These are phyloP conservation scores for Pseudeuparius sepicola DNA, from an alignment of 2,888 invertebrate species.

Conservation along the genomic window DNA sequence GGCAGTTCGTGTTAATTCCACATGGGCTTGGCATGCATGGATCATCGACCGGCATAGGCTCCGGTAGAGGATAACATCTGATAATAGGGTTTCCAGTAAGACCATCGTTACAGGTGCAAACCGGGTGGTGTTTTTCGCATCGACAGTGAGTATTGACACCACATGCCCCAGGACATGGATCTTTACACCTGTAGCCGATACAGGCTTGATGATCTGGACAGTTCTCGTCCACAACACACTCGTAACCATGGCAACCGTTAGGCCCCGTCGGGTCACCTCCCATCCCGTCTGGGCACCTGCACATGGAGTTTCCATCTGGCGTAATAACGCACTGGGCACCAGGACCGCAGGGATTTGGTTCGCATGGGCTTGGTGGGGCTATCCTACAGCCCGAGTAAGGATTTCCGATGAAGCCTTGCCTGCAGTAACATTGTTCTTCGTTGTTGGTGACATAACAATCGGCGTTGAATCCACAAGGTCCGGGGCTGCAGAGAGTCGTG, in stretches of 20 bases:
- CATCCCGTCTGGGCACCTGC: conserved; percentile 64
- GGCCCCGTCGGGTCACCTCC: conserved; percentile 66
- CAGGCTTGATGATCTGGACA: conserved; percentile 65
- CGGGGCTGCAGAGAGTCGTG: conserved; percentile 63
- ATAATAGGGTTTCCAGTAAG: conserved; percentile 69
- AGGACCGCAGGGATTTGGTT: conserved; percentile 73
- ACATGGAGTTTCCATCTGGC: conserved; percentile 58
- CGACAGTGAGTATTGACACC: conserved; percentile 64
- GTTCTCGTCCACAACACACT: conserved; percentile 72
- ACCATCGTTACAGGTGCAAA: conserved; percentile 64
- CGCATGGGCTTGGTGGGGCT: conserved; percentile 59
- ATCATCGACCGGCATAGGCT: conserved; percentile 45
- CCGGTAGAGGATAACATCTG: conserved; percentile 54
- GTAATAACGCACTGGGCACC: conserved; percentile 62
- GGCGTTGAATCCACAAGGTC: conserved; percentile 72
- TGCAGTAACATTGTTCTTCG: conserved; percentile 77
- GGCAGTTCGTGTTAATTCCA: conserved; percentile 70
- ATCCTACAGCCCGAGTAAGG: conserved; percentile 67
- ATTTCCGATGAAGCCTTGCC: conserved; percentile 64
- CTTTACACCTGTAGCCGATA: conserved; percentile 67
- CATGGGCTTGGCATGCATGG: conserved; percentile 70
- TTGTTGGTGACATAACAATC: conserved; percentile 77
- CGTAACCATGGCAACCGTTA: conserved; percentile 65
- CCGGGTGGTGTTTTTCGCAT: conserved; percentile 69
- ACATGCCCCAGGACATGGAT: conserved; percentile 76